Evolutionary conservation across 92 coral and sea anemone genomes (phyloP).

Genomic region (Epizoanthus fatuus): DNA sequence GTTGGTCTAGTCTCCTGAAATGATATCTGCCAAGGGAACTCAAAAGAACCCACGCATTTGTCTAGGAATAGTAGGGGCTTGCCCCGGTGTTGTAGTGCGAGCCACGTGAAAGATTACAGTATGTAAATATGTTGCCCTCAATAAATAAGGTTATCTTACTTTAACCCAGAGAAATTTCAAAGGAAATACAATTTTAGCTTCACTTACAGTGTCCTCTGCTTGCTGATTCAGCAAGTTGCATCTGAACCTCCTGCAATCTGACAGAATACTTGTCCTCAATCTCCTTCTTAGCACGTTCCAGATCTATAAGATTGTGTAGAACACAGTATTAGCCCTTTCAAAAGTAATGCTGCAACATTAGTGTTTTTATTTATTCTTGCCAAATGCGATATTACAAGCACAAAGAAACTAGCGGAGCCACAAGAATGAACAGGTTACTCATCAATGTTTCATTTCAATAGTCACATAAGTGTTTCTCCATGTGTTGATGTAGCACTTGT

Average conservation of each 20-base stretch:
- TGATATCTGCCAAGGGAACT: no score
- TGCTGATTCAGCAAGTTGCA: slow-evolving; percentile 80
- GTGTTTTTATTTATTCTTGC: background rate
- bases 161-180: no score
- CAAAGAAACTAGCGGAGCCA: no score
- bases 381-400: no score
- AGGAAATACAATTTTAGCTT: background rate
- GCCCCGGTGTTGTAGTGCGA: no score
- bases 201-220: slow-evolving; percentile 75
- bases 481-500: no score
- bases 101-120: no score
- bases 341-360: background rate
- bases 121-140: background rate
- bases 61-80: background rate
- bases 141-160: no score
- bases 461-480: no score
- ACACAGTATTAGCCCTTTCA: background rate
- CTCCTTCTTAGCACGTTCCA: slow-evolving; percentile 76
- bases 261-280: slow-evolving; percentile 71
- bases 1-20: no score
- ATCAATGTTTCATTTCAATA: no score
- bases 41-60: background rate
- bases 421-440: no score
- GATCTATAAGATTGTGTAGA: slow-evolving; percentile 35
- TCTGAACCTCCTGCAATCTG: slow-evolving; percentile 77